These are phyloP conservation scores for Lathamus discolor DNA, from an alignment of 2,113 vertebrate genomes.

Conservation along the genomic window DNA sequence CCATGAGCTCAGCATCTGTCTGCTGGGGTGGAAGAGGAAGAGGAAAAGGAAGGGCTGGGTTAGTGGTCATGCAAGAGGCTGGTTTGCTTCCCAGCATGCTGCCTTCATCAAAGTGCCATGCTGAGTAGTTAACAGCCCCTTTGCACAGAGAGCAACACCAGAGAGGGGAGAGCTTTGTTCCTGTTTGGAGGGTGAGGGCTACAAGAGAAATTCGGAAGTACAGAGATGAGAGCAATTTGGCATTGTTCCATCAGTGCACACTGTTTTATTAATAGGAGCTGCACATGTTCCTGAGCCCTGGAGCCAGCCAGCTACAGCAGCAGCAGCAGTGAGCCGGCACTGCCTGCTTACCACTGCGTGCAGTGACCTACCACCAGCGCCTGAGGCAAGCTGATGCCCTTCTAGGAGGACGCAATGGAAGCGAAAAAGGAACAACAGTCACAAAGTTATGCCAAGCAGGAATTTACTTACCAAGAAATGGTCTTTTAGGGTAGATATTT, in stretches of 20 bases:
- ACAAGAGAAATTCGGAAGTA: neutral
- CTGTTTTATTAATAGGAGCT: conserved; percentile 57
- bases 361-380: neutral
- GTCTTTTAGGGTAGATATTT: neutral
- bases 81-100: neutral
- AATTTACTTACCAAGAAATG: neutral
- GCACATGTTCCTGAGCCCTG: conserved; percentile 22
- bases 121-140: conserved; percentile 3
- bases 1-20: neutral
- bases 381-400: neutral
- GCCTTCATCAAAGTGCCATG: neutral
- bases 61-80: neutral
- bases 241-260: neutral
- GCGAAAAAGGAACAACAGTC: neutral
- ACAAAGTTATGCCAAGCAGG: neutral
- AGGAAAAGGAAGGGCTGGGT: conserved; percentile 52
- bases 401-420: neutral
- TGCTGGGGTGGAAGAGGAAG: neutral
- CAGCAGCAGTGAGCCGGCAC: neutral
- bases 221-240: conserved; percentile 24
- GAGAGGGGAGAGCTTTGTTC: conserved; percentile 24
- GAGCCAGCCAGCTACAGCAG: conserved; percentile 27
- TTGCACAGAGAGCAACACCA: neutral
- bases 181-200: conserved; percentile 8
- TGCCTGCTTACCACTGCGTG: neutral